These are phyloP conservation scores for Catocala sponsa DNA, from an alignment of 2,888 invertebrate genomes.

Conservation along the genomic window DNA sequence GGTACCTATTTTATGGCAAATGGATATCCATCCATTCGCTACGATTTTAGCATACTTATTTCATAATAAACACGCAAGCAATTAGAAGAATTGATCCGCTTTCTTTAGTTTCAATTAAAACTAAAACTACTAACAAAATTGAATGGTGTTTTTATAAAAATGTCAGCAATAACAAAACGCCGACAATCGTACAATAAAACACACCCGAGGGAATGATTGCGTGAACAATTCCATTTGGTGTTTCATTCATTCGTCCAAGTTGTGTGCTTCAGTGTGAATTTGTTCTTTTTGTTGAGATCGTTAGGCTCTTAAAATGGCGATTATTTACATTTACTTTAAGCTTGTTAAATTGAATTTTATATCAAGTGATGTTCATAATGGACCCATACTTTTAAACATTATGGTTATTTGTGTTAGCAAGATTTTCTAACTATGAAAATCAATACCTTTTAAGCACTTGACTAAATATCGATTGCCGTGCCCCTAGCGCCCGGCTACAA, in stretches of 20 bases:
- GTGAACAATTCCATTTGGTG: conserved; percentile 59
- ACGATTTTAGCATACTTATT: not conserved
- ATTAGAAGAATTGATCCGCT: not conserved
- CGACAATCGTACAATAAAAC: conserved; percentile 54
- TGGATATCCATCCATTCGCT: too few relatives aligned
- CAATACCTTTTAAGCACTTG: too few relatives aligned
- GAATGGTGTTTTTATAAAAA: conserved; percentile 36
- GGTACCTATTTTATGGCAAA: too few relatives aligned
- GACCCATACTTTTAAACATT: not conserved
- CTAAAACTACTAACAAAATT: conserved; percentile 21
- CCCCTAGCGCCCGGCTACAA: too few relatives aligned
- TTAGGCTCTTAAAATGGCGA: conserved; percentile 13
- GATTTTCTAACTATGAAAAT: too few relatives aligned
- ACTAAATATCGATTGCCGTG: too few relatives aligned
- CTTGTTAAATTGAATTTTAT: conserved; percentile 1
- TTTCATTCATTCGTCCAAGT: conserved; percentile 55
- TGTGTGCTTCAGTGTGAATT: conserved; percentile 43
- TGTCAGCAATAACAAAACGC: conserved; percentile 43
- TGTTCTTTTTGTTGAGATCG: conserved; percentile 37
- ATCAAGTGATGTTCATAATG: not conserved
- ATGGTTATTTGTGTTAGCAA: too few relatives aligned
- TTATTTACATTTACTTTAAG: conserved; percentile 6
- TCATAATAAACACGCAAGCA: not conserved
- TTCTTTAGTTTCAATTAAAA: conserved; percentile 27
- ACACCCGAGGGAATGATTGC: conserved; percentile 56